These are phyloP conservation scores for Tiaroga cobitis DNA, from an alignment of 2,797 vertebrate genomes.

Conservation along the genomic window DNA sequence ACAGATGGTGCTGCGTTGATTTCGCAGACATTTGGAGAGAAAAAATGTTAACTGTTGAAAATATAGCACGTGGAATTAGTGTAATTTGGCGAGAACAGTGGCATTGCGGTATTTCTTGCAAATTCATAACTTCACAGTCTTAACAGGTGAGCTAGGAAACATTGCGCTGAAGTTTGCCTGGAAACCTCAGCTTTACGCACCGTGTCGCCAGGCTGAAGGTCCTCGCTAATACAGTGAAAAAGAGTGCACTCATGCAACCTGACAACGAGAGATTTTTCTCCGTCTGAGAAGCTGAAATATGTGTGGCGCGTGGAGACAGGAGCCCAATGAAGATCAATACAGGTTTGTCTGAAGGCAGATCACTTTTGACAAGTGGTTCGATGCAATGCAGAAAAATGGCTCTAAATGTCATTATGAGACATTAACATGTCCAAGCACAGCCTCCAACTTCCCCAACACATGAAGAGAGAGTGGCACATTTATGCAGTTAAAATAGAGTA, in stretches of 20 bases:
- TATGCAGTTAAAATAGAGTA: neutral
- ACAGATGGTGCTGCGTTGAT: constrained; percentile 25
- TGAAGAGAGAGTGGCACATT: neutral
- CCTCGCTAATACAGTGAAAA: neutral
- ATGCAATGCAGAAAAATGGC: constrained; percentile 75
- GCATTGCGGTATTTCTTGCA: neutral
- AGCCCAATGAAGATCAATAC: constrained; percentile 78
- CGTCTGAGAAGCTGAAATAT: constrained; percentile 65
- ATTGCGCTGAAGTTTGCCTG: constrained; percentile 20
- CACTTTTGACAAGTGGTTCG: constrained; percentile 79
- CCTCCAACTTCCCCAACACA: constrained; percentile 27
- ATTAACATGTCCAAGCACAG: constrained; percentile 73
- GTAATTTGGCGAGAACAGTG: neutral
- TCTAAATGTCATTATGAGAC: constrained; percentile 73
- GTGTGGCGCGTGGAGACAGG: constrained; percentile 68
- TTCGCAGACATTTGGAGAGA: neutral
- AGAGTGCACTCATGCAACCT: neutral
- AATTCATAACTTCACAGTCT: constrained; percentile 1
- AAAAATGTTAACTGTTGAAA: neutral
- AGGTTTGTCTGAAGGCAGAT: constrained; percentile 75
- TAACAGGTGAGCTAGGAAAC: constrained; percentile 33
- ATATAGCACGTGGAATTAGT: neutral
- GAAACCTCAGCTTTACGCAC: constrained; percentile 39
- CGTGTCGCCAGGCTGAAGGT: neutral
- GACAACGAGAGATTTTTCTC: constrained; percentile 73